A percentile compares a stretch with the other conserved stretches of the same genome.
Conservation (phyloP, 2,113 vertebrate species). For the Nesogale talazaci region DNA sequence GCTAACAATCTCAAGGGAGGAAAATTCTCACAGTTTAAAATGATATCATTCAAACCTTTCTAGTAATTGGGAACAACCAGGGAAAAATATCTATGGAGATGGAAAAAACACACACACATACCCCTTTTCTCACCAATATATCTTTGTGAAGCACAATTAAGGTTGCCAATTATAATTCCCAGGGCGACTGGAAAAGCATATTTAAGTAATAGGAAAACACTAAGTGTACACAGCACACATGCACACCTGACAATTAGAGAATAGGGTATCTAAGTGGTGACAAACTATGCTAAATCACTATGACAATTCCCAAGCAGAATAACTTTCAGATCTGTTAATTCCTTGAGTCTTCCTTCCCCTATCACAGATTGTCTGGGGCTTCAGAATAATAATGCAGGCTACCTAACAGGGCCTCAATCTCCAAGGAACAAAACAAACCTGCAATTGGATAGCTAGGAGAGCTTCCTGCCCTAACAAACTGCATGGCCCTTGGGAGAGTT, state of each 20-base stretch:
- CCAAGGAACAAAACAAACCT: slow-evolving; percentile 53
- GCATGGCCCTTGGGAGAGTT: background rate
- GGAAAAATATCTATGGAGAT: slow-evolving; percentile 51
- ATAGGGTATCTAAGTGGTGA: slow-evolving; percentile 64
- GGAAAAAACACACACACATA: background rate
- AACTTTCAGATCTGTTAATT: slow-evolving; percentile 50
- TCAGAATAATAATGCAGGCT: slow-evolving; percentile 62
- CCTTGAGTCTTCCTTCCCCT: slow-evolving; percentile 39
- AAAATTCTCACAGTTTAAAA: slow-evolving; percentile 66
- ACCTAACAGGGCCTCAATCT: slow-evolving; percentile 48
- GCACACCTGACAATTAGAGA: slow-evolving; percentile 2
- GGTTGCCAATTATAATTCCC: slow-evolving; percentile 52
- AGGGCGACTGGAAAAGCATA: slow-evolving; percentile 41
- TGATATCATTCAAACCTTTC: slow-evolving; percentile 61
- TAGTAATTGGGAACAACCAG: slow-evolving; percentile 43
- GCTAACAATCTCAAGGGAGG: slow-evolving; percentile 37
- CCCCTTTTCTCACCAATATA: slow-evolving; percentile 15
- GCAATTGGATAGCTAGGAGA: background rate
- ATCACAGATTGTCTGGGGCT: slow-evolving; percentile 32
- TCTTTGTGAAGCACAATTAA: slow-evolving; percentile 57
- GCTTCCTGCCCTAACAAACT: slow-evolving; percentile 48
- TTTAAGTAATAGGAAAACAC: slow-evolving; percentile 27
- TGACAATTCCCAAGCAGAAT: slow-evolving; percentile 32
- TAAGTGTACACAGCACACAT: slow-evolving; percentile 34
- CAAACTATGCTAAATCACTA: slow-evolving; percentile 59